These are phyloP conservation scores for Machaerirhynchus nigripectus DNA, from an alignment of 2,113 vertebrate genomes.

Conservation along the genomic window DNA sequence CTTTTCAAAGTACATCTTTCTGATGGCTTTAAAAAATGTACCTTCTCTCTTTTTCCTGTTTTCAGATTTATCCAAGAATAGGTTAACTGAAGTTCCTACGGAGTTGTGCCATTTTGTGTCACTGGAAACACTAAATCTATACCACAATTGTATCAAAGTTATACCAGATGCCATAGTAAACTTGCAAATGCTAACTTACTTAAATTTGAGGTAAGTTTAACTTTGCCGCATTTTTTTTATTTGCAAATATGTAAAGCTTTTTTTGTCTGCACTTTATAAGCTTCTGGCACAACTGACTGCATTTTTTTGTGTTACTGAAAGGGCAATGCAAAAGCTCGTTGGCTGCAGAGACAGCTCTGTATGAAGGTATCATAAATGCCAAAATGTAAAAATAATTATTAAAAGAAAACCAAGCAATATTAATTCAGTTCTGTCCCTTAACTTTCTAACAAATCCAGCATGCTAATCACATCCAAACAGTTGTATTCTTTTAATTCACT, in stretches of 20 bases:
- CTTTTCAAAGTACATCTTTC: neutral
- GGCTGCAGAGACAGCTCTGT: neutral
- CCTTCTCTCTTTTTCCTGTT: conserved; percentile 17
- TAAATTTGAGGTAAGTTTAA: conserved; percentile 89
- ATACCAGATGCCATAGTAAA: conserved; percentile 88
- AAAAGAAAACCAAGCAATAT: neutral
- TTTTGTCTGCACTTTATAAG: neutral
- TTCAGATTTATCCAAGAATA: conserved; percentile 93
- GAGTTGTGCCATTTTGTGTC: conserved; percentile 91
- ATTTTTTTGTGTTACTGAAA: neutral
- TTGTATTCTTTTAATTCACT: neutral
- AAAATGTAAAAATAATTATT: neutral
- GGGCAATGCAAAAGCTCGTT: neutral
- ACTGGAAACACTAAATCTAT: conserved; percentile 90
- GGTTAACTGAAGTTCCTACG: conserved; percentile 85
- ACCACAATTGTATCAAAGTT: conserved; percentile 94
- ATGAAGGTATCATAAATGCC: neutral
- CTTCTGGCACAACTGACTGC: neutral
- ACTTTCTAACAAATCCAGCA: neutral
- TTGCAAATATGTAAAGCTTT: neutral
- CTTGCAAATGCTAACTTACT: conserved; percentile 88
- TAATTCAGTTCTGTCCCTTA: neutral
- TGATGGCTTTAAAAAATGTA: neutral
- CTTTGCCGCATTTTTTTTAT: neutral
- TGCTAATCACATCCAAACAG: neutral